These are phyloP conservation scores for Timema cristinae DNA, from an alignment of 2,888 invertebrate genomes.

Conservation along the genomic window DNA sequence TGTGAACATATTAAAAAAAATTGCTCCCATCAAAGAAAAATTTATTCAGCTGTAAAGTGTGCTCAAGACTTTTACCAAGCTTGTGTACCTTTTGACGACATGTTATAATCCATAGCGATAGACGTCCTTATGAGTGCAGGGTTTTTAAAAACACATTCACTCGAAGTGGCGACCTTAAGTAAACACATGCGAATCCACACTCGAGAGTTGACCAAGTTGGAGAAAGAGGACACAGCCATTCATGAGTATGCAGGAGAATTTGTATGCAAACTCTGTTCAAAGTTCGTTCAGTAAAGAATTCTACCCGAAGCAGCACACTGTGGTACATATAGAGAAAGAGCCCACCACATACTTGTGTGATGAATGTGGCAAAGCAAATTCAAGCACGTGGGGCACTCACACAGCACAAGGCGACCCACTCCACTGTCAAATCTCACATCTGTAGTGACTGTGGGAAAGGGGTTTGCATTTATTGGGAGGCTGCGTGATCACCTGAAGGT, in stretches of 20 bases:
- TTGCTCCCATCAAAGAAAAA: not conserved
- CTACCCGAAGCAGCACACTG: slow-evolving; percentile 17
- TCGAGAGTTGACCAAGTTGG: not conserved
- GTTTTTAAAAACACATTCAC: slow-evolving; percentile 7
- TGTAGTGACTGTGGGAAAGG: slow-evolving; percentile 14
- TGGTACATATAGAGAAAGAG: slow-evolving; percentile 13
- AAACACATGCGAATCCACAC: slow-evolving; percentile 15
- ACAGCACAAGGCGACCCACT: slow-evolving; percentile 13
- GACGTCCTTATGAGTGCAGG: slow-evolving; percentile 13
- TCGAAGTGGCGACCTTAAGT: slow-evolving; percentile 16
- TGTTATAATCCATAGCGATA: slow-evolving; percentile 7
- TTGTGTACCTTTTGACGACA: slow-evolving; percentile 17
- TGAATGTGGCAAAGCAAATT: slow-evolving; percentile 19
- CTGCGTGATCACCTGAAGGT: slow-evolving; percentile 12
- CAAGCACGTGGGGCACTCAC: not conserved
- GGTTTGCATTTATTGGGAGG: slow-evolving; percentile 6
- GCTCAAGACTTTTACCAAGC: slow-evolving; percentile 19
- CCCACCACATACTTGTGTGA: slow-evolving; percentile 9
- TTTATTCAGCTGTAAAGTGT: slow-evolving; percentile 10
- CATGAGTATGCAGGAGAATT: not conserved
- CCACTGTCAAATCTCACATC: slow-evolving; percentile 7
- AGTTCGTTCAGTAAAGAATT: slow-evolving; percentile 15
- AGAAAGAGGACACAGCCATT: not conserved
- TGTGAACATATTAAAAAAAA: not conserved
- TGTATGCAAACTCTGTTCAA: slow-evolving; percentile 13